phyloP scores from a whole-genome alignment of 2,888 invertebrate species.

The Chloromyia formosa region DNA sequence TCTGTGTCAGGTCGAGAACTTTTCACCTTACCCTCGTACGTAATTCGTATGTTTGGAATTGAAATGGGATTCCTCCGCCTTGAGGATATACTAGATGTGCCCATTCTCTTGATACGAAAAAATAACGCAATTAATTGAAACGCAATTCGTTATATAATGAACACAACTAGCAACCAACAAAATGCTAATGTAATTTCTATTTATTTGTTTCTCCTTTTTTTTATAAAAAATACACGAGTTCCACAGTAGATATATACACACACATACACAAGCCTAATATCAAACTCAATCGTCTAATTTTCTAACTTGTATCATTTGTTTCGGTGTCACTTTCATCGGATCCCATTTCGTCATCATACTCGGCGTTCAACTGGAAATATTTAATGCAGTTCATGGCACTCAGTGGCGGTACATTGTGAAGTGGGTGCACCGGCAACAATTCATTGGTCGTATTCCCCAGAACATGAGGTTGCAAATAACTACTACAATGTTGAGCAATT shows the following conservation, averaged over 20 bases:
- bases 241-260: background rate
- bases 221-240: slow-evolving; percentile 27
- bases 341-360: slow-evolving; percentile 6
- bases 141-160: too few species aligned
- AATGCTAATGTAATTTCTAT: slow-evolving; percentile 8
- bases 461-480: slow-evolving; percentile 66
- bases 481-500: slow-evolving; percentile 81
- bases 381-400: slow-evolving; percentile 63
- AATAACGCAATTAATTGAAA: too few species aligned
- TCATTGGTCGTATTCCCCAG: slow-evolving; percentile 76
- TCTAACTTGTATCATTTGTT: background rate
- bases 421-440: slow-evolving; percentile 79
- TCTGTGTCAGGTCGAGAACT: too few species aligned
- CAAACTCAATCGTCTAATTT: background rate
- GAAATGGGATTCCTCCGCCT: too few species aligned
- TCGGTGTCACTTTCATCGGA: slow-evolving; percentile 13
- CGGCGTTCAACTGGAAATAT: slow-evolving; percentile 7
- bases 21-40: too few species aligned
- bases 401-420: slow-evolving; percentile 83
- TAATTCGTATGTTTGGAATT: too few species aligned
- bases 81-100: too few species aligned
- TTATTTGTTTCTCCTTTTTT: background rate
- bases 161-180: slow-evolving; percentile 5
- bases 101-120: too few species aligned
- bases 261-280: too few species aligned